Percentiles rank a stretch among this genome's conserved stretches.
These are phyloP conservation scores for Cyrtorhinus lividipennis DNA, from an alignment of 1,140 invertebrate genomes.

Conservation along the genomic window DNA sequence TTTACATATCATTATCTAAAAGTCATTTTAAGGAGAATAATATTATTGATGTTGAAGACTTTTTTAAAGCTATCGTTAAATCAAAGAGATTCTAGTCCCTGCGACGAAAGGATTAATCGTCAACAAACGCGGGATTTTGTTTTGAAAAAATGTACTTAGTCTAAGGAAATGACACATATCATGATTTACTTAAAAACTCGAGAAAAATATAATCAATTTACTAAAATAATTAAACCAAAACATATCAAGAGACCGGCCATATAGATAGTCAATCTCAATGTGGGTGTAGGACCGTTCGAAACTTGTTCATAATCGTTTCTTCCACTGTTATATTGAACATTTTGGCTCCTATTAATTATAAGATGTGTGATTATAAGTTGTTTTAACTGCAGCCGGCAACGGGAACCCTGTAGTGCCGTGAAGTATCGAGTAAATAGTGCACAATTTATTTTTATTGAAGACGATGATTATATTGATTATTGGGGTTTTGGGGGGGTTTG, in stretches of 20 bases:
- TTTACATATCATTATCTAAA: slow-evolving; percentile 16
- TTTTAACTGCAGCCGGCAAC: background rate
- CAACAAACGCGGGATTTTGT: too few relatives aligned
- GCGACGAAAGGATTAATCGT: background rate
- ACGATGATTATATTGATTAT: too few relatives aligned
- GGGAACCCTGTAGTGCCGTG: background rate
- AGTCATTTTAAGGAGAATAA: background rate
- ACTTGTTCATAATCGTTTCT: background rate
- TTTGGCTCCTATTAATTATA: background rate
- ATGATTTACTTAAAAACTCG: background rate
- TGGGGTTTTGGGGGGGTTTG: too few relatives aligned
- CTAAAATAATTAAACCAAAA: background rate
- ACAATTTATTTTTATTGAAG: too few relatives aligned
- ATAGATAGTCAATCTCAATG: slow-evolving; percentile 11
- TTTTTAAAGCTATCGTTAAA: background rate
- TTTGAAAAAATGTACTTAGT: background rate
- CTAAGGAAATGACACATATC: background rate
- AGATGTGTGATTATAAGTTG: background rate
- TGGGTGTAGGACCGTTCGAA: too few relatives aligned
- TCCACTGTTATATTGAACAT: background rate
- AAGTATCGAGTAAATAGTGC: too few relatives aligned
- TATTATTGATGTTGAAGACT: background rate
- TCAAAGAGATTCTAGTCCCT: background rate
- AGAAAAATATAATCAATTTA: background rate
- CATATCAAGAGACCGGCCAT: slow-evolving; percentile 17